phyloP scores from a whole-genome alignment of 2,113 vertebrate genomes.

The Pholis gunnellus region DNA sequence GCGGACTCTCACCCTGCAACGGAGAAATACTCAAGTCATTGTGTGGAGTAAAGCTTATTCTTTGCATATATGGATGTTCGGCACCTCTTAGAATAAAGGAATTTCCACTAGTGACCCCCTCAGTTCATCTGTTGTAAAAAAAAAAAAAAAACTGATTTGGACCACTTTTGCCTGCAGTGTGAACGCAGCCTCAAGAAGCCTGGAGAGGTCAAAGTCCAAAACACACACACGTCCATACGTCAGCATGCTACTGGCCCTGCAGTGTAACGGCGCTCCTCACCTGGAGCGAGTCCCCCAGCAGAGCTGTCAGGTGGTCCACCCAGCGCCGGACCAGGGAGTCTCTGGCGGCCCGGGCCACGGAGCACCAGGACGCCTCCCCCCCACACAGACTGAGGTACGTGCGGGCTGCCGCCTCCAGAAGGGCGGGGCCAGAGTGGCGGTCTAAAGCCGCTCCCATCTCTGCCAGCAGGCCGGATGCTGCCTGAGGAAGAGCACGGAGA shows the following conservation, averaged over 20 bases:
- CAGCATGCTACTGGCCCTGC: neutral
- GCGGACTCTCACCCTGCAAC: conserved; percentile 80
- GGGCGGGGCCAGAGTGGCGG: conserved; percentile 77
- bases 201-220: neutral
- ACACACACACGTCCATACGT: neutral
- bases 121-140: too few relatives aligned
- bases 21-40: neutral
- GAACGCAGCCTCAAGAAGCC: neutral
- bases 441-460: conserved; percentile 82
- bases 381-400: conserved; percentile 83
- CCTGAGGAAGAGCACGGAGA: conserved; percentile 72
- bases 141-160: too few relatives aligned
- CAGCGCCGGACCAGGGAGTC: conserved; percentile 85
- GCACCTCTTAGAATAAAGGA: neutral
- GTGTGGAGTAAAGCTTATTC: neutral
- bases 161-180: neutral
- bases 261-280: conserved; percentile 63
- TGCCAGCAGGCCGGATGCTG: conserved; percentile 82
- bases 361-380: conserved; percentile 73
- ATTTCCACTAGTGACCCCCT: neutral
- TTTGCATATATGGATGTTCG: neutral
- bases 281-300: conserved; percentile 78
- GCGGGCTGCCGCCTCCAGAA: conserved; percentile 88
- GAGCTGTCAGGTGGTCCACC: conserved; percentile 78
- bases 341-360: conserved; percentile 70